Evolutionary conservation across 2,113 vertebrate species (phyloP).

Genomic region (Prionailurus viverrinus): DNA sequence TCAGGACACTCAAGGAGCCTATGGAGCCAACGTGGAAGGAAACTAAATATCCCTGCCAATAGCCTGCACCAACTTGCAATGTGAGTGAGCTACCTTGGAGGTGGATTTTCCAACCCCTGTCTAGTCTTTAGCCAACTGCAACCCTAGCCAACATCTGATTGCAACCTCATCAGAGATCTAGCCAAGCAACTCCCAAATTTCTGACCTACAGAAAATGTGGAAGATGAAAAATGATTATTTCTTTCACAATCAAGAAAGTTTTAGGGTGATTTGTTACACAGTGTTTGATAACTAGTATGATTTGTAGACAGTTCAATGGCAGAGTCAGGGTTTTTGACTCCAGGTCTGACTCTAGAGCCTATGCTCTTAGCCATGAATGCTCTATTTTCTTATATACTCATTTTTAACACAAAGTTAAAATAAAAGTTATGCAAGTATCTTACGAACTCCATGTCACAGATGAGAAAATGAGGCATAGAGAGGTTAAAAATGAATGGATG

Average conservation of each 20-base stretch:
- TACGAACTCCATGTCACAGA: background rate
- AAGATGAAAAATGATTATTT: background rate
- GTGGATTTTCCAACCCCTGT: background rate
- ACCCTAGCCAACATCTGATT: background rate
- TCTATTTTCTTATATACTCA: background rate
- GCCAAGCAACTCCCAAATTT: background rate
- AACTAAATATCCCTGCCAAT: background rate
- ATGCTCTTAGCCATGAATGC: background rate
- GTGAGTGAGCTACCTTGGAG: background rate
- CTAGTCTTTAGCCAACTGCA: background rate
- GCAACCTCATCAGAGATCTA: background rate
- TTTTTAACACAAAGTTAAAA: slow-evolving; percentile 46
- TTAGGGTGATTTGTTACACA: background rate
- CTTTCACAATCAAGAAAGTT: background rate
- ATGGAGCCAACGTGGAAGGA: background rate
- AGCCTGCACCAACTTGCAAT: background rate
- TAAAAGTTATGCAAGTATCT: background rate
- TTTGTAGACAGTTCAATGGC: background rate
- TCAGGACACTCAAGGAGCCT: background rate
- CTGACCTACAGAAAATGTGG: background rate
- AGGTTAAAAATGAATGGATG: background rate
- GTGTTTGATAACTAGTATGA: background rate
- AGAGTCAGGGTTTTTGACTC: slow-evolving; percentile 6
- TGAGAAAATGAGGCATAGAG: background rate
- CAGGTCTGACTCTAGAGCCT: background rate